Base-by-base conservation (phyloP, 1,140 invertebrate genomes). In the Diorhabda carinulata region DNA sequence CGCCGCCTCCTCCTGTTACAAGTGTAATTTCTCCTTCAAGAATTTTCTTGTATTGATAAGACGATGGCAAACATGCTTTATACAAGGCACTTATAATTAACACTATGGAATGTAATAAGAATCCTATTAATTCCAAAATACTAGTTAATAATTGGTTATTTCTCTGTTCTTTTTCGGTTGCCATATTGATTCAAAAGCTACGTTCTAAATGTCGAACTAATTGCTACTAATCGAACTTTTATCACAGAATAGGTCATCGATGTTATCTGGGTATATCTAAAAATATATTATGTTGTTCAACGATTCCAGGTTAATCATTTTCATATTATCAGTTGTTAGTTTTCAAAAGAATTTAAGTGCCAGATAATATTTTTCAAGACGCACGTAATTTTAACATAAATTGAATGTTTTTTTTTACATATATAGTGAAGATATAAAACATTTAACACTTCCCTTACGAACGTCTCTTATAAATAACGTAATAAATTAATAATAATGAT, bases 1-100 rank as follows among this genome's bases (percentile, higher is more conserved):
- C 96, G 70, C 92, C 91, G 43, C 93, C 95, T 43, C 91, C 93
- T 7, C 96, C 95, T 2, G 96, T 97, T 57, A 98, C 88, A 25
- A 98, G 81, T 0, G 92, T 91, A 41, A 95, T 83, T 78, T 95
- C 89, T 10, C 88, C 90, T 57, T 84, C 84, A 40, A 96, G 76
- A 67, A 87, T 84, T 76, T 87, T 88, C 76, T 85, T 81, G 7
- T 81, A 80, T n/a, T 67, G 66, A 58, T 84, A 86, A 8, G 73
- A 78, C 44, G 76, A 71, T 70, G 86, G 85, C 40, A 85, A 76
- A n/a, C 82, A 74, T 6, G 61, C 45, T 56, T 72, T 81, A 4
- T 83, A 69, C 0, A 84, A 75, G 25, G 80, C 71, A 66, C 83
- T 75, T 3, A 83, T 4, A 7, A 78, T 74, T 68, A 85, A 81